Percentiles rank a stretch among this genome's conserved stretches.
These are phyloP conservation scores for Tupaia chinensis DNA, from an alignment of 2,113 vertebrate species.

Conservation along the genomic window DNA sequence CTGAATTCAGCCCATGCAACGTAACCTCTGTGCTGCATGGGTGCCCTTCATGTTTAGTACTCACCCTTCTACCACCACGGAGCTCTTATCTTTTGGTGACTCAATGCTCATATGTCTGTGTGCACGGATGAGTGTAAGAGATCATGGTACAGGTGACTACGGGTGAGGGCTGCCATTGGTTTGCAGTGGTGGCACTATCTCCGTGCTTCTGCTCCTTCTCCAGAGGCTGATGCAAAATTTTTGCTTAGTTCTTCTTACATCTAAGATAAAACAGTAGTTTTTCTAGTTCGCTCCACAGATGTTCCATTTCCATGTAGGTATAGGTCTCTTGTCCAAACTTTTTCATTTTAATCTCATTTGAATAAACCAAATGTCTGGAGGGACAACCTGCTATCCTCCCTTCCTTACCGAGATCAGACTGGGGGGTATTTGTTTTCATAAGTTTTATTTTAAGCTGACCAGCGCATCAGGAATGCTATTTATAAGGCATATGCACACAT, in stretches of 20 bases:
- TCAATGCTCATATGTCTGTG: background rate
- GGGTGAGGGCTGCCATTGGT: background rate
- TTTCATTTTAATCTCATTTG: background rate
- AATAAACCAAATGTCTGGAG: background rate
- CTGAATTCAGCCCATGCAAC: background rate
- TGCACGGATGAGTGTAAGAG: background rate
- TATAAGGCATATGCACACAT: background rate
- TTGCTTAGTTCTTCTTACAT: background rate
- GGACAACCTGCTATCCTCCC: background rate
- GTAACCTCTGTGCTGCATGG: background rate
- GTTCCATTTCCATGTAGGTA: background rate
- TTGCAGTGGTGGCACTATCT: background rate
- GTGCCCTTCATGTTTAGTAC: background rate
- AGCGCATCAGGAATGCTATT: background rate
- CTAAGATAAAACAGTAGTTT: background rate
- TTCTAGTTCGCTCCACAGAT: background rate
- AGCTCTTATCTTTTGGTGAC: conserved; percentile 1
- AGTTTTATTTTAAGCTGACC: background rate
- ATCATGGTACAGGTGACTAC: fast-evolving
- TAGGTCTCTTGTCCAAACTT: background rate
- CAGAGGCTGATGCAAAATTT: background rate
- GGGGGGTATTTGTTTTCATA: background rate
- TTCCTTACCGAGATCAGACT: background rate
- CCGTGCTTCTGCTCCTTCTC: background rate
- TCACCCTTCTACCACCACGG: background rate